phyloP scores from a whole-genome alignment of 2,113 vertebrate genomes.

The Nesoenas mayeri region DNA sequence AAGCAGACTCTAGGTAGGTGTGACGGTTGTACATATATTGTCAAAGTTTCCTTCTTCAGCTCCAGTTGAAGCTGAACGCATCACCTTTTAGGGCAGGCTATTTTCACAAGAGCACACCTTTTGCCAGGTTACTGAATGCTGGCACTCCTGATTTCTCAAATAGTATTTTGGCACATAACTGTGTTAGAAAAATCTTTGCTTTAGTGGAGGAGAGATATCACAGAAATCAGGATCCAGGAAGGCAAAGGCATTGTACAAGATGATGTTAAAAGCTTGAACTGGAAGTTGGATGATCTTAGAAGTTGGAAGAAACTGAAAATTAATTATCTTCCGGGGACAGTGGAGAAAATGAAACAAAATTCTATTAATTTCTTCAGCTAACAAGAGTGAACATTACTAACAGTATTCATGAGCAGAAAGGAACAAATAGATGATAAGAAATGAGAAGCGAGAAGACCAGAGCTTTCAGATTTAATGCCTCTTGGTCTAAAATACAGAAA shows the following conservation, averaged over 20 bases:
- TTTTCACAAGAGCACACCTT: not conserved
- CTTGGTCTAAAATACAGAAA: not conserved
- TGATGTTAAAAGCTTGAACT: not conserved
- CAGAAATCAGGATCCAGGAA: not conserved
- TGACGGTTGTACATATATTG: not conserved
- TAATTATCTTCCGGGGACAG: not conserved
- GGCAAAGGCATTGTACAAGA: not conserved
- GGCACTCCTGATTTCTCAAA: not conserved
- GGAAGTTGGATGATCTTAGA: not conserved
- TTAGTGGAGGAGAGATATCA: not conserved
- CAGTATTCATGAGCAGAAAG: not conserved
- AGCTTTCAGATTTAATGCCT: not conserved
- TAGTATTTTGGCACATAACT: not conserved
- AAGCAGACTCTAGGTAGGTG: not conserved
- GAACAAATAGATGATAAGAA: not conserved
- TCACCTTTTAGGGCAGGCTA: not conserved
- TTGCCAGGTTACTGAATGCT: not conserved
- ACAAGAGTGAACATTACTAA: not conserved
- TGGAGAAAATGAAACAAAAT: not conserved
- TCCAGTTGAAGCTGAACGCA: not conserved
- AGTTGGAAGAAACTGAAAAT: not conserved
- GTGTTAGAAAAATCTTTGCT: not conserved
- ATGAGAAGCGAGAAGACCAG: not conserved
- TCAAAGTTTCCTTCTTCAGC: not conserved
- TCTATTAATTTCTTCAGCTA: not conserved